Base-by-base conservation (phyloP, 2,888 invertebrate species). In the Itoplectis maculator region DNA sequence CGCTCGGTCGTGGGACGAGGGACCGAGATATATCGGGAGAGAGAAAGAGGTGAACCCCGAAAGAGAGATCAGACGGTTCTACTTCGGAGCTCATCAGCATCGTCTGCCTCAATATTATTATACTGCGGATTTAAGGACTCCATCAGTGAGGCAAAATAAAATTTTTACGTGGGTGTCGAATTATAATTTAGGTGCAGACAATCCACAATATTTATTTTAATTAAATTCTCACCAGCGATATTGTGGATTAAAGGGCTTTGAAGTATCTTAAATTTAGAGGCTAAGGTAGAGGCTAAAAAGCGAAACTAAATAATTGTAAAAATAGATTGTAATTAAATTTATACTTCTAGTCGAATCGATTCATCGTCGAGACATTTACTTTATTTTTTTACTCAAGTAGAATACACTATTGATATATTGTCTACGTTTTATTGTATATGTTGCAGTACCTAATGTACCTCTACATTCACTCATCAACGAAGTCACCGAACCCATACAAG, bases 11-110 rank as follows among this genome's bases (percentile, higher is more conserved):
- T 40, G 61, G 37, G 18, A 63, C 61, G 73, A 69, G 54, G 61
- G 66, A 51, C 66, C 66, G 73, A 73, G 45, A 69, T 51, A 29
- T 29, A 40, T 63, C 8, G 51, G 74, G 51, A 7, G 49, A 61
- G 59, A 66, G 51, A 7, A 40, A 61, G 59, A 66, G 42, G 49
- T 51, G 51, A 49, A 37, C 35, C 13, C 49, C 51, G 61, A 63
- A 68, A 81, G 68, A 76, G 45, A 69, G 47, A 77, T 81, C 61
- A 37, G 72, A 2, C 42, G n/a, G 18, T 77, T 63, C 29, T 79
- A 72, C 23, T 56, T 65, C 37, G 35, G 65, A 42, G 2, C 35
- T 66, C 42, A 59, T 15, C 18, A 49, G 7, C 11, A 51, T 0
- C 20, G 3, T 18, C 18, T 18, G 9, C 18, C 3, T n/a, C 4